Conservation (phyloP, 2,797 vertebrate genomes). For the Paedocypris micromegethes region DNA sequence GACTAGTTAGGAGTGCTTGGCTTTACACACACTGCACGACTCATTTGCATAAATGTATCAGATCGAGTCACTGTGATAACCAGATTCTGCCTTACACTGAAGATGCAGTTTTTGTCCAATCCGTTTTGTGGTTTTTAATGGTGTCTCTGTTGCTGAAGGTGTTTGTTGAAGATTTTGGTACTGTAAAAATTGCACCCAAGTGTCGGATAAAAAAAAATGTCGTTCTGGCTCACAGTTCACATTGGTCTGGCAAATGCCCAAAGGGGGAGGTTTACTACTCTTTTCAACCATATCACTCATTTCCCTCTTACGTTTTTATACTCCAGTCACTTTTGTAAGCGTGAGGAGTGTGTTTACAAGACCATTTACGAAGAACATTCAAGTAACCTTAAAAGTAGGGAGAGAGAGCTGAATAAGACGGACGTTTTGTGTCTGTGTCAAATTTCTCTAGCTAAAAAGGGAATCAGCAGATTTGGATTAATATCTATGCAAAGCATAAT, state of each 20-base stretch:
- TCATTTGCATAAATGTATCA: conserved; percentile 35
- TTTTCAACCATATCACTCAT: conserved; percentile 39
- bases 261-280: conserved; percentile 44
- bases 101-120: conserved; percentile 54
- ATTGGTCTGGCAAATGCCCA: conserved; percentile 17
- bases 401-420: background rate
- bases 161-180: conserved; percentile 62
- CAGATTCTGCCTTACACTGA: conserved; percentile 69
- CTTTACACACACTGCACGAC: too few species aligned
- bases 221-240: background rate
- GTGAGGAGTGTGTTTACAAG: conserved; percentile 34
- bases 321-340: conserved; percentile 25
- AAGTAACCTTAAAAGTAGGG: conserved; percentile 1
- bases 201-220: background rate
- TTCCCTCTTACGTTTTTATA: conserved; percentile 24
- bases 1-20: too few species aligned
- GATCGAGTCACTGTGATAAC: conserved; percentile 69
- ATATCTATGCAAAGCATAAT: conserved; percentile 69
- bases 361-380: conserved; percentile 13
- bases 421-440: conserved; percentile 20
- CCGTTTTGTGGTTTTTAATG: conserved; percentile 35
- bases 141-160: conserved; percentile 55
- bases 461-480: conserved; percentile 37
- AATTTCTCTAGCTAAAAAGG: conserved; percentile 30
- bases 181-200: conserved; percentile 14